These are phyloP conservation scores for Peribatodes rhomboidaria DNA, from an alignment of 2,888 invertebrate genomes.

Conservation along the genomic window DNA sequence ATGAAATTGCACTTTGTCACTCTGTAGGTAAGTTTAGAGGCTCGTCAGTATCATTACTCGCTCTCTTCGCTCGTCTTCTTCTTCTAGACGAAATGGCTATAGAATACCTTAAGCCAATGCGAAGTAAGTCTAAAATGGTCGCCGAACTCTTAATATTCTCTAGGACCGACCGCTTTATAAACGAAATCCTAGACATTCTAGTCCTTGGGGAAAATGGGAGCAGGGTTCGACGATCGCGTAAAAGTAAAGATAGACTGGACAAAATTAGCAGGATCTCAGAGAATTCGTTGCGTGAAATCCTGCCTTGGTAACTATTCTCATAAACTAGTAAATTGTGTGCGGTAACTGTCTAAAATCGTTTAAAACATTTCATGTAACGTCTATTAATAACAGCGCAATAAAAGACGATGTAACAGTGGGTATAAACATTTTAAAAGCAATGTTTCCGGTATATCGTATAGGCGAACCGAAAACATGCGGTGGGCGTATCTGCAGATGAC, in stretches of 20 bases:
- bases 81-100: too few species aligned
- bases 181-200: neutral
- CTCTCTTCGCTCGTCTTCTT: too few species aligned
- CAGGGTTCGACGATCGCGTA: constrained; percentile 8
- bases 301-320: too few species aligned
- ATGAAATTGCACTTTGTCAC: too few species aligned
- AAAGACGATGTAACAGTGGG: constrained; percentile 4
- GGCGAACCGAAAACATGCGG: neutral
- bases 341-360: neutral
- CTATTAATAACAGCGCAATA: constrained; percentile 8
- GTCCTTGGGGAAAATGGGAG: constrained; percentile 1
- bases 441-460: constrained; percentile 3
- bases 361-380: neutral
- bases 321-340: neutral
- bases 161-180: neutral
- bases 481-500: neutral
- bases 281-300: too few species aligned
- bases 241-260: constrained; percentile 9
- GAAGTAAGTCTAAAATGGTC: too few species aligned
- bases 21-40: too few species aligned
- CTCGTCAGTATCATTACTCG: too few species aligned
- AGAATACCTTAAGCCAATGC: too few species aligned
- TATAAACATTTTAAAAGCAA: constrained; percentile 6
- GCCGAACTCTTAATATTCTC: neutral
- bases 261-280: constrained; percentile 4